phyloP scores from a whole-genome alignment of 2,797 vertebrate genomes.

The Austrolebias charrua region DNA sequence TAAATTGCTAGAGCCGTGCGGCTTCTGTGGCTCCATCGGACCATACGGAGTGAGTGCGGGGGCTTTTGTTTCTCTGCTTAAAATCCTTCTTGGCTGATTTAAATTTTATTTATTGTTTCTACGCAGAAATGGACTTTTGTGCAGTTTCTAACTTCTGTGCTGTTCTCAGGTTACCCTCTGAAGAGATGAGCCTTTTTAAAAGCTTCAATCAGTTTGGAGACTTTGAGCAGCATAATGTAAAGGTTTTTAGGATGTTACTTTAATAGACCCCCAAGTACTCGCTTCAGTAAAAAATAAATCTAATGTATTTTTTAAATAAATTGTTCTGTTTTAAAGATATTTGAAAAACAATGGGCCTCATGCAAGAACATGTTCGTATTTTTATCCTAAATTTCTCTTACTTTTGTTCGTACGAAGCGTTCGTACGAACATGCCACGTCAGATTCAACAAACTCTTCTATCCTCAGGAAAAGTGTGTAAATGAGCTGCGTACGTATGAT shows the following conservation, averaged over 20 bases:
- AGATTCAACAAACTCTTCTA: no score
- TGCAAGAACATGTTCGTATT: no score
- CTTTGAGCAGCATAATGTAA: no score
- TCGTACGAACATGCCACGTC: no score
- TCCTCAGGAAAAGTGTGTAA: no score
- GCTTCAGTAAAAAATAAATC: no score
- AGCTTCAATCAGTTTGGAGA: no score
- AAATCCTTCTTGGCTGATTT: background rate
- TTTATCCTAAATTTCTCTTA: no score
- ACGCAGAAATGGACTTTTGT: slow-evolving; percentile 1
- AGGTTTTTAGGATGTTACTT: background rate
- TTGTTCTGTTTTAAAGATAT: background rate
- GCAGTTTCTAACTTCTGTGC: background rate
- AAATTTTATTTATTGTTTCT: background rate
- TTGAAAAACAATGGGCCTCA: background rate
- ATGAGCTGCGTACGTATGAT: no score
- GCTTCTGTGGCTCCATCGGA: background rate
- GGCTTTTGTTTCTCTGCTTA: background rate
- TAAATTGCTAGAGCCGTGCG: slow-evolving; percentile 1
- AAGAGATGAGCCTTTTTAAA: background rate
- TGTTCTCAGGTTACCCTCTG: background rate
- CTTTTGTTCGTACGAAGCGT: no score
- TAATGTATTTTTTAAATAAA: no score
- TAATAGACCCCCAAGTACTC: no score
- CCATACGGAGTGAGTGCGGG: background rate